Evolutionary conservation across 64 coral and sea anemone species (phyloP).

Genomic region (Montipora cactus): DNA sequence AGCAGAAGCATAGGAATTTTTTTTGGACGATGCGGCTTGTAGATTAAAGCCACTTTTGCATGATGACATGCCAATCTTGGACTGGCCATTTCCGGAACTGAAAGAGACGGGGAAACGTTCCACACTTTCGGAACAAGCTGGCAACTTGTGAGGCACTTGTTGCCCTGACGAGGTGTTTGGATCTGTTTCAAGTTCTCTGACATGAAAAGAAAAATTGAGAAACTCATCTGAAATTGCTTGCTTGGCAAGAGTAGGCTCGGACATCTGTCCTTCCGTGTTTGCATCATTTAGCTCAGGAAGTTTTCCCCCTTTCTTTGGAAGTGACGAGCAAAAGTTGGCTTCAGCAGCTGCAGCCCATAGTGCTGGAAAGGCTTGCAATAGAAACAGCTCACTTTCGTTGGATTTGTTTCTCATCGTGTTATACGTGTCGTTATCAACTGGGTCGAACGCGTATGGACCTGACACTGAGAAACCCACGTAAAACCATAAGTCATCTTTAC

Average conservation of each 20-base stretch:
- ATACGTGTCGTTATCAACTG: slow-evolving; percentile 39
- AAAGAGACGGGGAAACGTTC: no score
- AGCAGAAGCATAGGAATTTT: background rate
- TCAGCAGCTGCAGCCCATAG: no score
- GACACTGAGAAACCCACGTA: slow-evolving; percentile 56
- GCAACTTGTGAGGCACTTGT: no score
- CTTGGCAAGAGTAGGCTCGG: no score
- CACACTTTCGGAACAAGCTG: no score
- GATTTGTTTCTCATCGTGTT: background rate
- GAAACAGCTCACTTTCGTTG: background rate
- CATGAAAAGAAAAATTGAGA: no score
- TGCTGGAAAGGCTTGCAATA: background rate
- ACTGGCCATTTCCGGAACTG: background rate
- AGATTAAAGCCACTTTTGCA: background rate
- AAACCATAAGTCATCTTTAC: slow-evolving; percentile 59
- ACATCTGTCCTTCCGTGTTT: no score
- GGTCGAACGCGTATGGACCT: slow-evolving; percentile 36
- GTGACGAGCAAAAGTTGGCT: background rate
- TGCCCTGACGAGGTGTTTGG: no score
- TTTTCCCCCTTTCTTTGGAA: no score
- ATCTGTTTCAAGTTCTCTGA: no score
- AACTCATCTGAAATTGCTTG: no score
- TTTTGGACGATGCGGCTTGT: background rate
- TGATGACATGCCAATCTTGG: background rate
- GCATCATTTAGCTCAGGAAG: no score